Evolutionary conservation across 1,140 invertebrate species (phyloP).

Genomic region (Listronotus bonariensis): DNA sequence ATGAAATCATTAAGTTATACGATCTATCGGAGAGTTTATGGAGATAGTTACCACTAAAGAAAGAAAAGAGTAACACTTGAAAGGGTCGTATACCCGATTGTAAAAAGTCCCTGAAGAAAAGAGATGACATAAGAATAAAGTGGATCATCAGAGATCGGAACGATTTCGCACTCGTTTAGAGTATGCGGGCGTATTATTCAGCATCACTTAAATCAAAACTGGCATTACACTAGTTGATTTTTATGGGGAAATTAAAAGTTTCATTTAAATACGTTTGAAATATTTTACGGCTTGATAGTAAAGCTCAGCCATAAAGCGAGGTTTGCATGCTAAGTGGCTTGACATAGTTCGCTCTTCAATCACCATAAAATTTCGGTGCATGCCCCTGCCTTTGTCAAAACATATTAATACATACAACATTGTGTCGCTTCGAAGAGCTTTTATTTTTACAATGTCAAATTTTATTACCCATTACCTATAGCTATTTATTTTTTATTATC

Average conservation of each 20-base stretch:
- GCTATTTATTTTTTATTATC: constrained; percentile 23
- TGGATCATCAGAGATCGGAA: constrained; percentile 28
- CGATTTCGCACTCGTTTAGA: constrained; percentile 27
- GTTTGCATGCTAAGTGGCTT: constrained; percentile 51
- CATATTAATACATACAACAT: constrained; percentile 49
- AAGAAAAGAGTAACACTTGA: constrained; percentile 25
- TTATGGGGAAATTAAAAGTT: constrained; percentile 53
- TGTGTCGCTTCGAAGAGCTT: constrained; percentile 38
- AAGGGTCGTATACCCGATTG: constrained; percentile 17
- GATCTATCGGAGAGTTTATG: constrained; percentile 26
- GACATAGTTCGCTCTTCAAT: constrained; percentile 52
- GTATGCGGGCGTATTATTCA: constrained; percentile 42
- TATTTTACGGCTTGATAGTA: constrained; percentile 52
- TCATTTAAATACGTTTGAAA: constrained; percentile 53
- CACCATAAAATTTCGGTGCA: constrained; percentile 48
- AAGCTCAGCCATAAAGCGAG: constrained; percentile 48
- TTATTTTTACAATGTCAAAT: constrained; percentile 42
- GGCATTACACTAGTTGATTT: constrained; percentile 52
- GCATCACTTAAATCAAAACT: constrained; percentile 39
- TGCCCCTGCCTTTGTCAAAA: constrained; percentile 47
- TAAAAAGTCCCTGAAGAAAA: constrained; percentile 31
- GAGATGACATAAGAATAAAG: constrained; percentile 27
- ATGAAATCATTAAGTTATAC: constrained; percentile 30
- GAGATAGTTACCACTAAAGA: constrained; percentile 24
- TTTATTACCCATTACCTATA: constrained; percentile 35